These are phyloP conservation scores for Leucosticte australis DNA, from an alignment of 2,113 vertebrate genomes.

Conservation along the genomic window DNA sequence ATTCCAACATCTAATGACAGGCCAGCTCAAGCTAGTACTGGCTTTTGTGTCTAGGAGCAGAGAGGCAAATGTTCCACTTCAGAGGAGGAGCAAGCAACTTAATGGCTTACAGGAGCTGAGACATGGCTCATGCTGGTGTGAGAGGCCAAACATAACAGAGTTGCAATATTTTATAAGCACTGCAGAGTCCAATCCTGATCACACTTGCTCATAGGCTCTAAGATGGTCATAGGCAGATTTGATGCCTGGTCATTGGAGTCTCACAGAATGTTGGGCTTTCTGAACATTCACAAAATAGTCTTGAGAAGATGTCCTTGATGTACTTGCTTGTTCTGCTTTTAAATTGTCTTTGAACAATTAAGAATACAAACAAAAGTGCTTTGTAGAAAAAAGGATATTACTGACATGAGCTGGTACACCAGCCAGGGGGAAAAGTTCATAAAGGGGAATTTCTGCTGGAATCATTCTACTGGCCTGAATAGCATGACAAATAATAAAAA, in stretches of 20 bases:
- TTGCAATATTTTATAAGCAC: neutral
- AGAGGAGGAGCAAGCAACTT: neutral
- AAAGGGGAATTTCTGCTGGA: neutral
- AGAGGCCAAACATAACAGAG: neutral
- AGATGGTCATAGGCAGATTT: neutral
- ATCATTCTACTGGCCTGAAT: neutral
- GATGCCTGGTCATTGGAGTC: accelerated
- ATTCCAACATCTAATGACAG: neutral
- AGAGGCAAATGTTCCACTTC: neutral
- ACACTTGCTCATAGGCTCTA: neutral
- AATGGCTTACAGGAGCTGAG: neutral
- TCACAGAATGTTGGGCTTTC: neutral
- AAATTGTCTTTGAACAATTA: neutral
- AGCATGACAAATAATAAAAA: neutral
- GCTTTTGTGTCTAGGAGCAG: neutral
- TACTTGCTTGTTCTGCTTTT: neutral
- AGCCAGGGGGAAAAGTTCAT: neutral
- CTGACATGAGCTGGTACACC: neutral
- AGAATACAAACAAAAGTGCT: neutral
- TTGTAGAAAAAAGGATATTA: neutral
- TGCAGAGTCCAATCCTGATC: accelerated
- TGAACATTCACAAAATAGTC: neutral
- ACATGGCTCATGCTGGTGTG: neutral
- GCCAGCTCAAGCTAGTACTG: neutral
- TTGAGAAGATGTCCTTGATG: neutral